A percentile compares a stretch with the other conserved stretches of the same genome.
phyloP scores from a whole-genome alignment of 2,797 vertebrate genomes.

The Pelodytes ibericus region DNA sequence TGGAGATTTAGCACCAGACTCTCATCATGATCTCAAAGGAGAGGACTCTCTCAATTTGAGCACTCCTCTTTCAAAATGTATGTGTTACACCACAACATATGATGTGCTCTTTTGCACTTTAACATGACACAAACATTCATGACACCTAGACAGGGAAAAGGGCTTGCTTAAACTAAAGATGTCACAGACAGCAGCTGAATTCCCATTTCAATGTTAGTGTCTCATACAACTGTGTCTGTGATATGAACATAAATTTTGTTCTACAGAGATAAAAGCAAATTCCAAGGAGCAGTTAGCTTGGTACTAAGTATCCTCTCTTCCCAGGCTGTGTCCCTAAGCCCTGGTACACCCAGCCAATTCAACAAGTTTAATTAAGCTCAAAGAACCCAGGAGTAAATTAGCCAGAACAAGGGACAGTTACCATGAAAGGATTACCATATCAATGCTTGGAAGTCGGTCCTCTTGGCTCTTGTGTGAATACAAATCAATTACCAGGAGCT shows the following conservation, averaged over 20 bases:
- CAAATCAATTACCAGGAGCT: constrained; percentile 58
- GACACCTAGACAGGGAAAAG: background rate
- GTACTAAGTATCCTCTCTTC: constrained; percentile 35
- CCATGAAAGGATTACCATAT: constrained; percentile 57
- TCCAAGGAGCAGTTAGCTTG: constrained; percentile 38
- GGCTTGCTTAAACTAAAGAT: background rate
- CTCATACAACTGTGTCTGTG: background rate
- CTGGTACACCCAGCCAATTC: constrained; percentile 47
- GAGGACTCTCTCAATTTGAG: background rate
- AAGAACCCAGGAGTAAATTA: constrained; percentile 55
- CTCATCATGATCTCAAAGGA: background rate
- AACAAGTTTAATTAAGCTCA: constrained; percentile 56
- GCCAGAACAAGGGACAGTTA: constrained; percentile 58
- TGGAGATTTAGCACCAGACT: background rate
- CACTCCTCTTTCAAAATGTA: background rate
- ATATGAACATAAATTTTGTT: constrained; percentile 17
- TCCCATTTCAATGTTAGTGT: background rate
- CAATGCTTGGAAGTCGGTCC: constrained; percentile 54
- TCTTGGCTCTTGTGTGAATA: constrained; percentile 55
- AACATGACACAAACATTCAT: background rate
- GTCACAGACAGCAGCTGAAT: background rate
- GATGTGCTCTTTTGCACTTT: background rate
- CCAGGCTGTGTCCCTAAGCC: constrained; percentile 45
- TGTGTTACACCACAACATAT: background rate
- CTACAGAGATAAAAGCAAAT: constrained; percentile 44